Conservation (phyloP, 2,888 invertebrate genomes). For the Sinhomidia bicolor region DNA sequence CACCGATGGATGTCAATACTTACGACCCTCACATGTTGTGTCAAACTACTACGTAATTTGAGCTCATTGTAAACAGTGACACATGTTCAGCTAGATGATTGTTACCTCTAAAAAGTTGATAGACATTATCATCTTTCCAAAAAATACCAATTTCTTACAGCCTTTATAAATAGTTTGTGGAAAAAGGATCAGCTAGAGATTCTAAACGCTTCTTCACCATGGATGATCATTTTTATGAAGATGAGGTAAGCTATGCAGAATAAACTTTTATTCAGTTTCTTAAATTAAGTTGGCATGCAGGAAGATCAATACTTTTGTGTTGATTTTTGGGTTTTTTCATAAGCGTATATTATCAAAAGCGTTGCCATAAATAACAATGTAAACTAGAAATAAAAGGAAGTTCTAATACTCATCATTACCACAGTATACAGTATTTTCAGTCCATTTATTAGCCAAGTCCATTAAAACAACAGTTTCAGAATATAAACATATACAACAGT, state of each 20-base stretch:
- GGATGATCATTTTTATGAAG: constrained; percentile 53
- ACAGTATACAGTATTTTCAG: too few species aligned
- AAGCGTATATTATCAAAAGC: too few species aligned
- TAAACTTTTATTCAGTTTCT: neutral
- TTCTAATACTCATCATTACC: too few species aligned
- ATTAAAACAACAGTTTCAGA: too few species aligned
- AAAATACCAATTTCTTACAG: neutral
- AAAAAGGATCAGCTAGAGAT: neutral
- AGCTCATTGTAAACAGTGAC: neutral
- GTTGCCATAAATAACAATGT: too few species aligned
- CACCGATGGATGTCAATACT: neutral
- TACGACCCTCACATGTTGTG: neutral
- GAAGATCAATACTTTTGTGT: neutral
- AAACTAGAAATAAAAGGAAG: too few species aligned
- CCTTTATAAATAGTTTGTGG: too few species aligned
- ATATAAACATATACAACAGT: too few species aligned
- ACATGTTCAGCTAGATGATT: neutral
- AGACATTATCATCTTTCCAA: too few species aligned
- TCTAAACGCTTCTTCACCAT: constrained; percentile 19
- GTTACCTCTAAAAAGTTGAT: neutral
- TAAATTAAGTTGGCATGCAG: too few species aligned
- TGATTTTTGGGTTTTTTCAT: neutral
- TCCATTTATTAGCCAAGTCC: too few species aligned
- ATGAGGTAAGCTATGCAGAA: constrained; percentile 43
- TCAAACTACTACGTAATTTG: neutral